phyloP scores from a whole-genome alignment of 2,113 vertebrate species.

The Procavia capensis region DNA sequence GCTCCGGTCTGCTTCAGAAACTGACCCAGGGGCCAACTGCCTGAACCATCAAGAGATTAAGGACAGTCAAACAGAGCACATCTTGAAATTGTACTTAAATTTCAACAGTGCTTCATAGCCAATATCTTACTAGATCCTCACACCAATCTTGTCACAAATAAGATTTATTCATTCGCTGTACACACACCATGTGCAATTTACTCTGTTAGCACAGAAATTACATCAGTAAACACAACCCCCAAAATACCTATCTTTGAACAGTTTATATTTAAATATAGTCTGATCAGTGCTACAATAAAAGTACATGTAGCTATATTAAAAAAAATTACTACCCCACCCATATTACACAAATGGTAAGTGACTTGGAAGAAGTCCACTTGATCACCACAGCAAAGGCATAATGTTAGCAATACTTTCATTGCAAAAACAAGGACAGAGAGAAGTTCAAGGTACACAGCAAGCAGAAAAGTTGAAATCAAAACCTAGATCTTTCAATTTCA shows the following conservation, averaged over 20 bases:
- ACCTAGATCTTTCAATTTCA: neutral
- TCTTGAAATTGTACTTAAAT: conserved; percentile 33
- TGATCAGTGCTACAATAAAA: conserved; percentile 36
- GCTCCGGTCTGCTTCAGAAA: neutral
- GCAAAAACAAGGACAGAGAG: neutral
- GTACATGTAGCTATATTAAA: neutral
- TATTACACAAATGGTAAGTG: neutral
- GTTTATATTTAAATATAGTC: too few species aligned
- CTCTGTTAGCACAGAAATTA: conserved; percentile 27
- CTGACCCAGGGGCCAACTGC: neutral
- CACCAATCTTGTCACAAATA: conserved; percentile 30
- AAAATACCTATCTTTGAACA: conserved; percentile 6
- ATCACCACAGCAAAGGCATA: neutral
- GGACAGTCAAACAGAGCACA: neutral
- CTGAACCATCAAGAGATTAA: neutral
- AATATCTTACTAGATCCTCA: conserved; percentile 50
- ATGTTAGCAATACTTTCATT: neutral
- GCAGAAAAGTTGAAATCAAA: neutral
- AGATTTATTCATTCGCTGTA: conserved; percentile 37
- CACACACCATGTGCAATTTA: neutral
- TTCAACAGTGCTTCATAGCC: neutral
- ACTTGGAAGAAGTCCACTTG: neutral
- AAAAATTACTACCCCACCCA: neutral
- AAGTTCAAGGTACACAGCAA: neutral
- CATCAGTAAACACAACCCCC: neutral